Base-by-base conservation (phyloP, 2,888 invertebrate genomes). In the Chydorus sphaericus region DNA sequence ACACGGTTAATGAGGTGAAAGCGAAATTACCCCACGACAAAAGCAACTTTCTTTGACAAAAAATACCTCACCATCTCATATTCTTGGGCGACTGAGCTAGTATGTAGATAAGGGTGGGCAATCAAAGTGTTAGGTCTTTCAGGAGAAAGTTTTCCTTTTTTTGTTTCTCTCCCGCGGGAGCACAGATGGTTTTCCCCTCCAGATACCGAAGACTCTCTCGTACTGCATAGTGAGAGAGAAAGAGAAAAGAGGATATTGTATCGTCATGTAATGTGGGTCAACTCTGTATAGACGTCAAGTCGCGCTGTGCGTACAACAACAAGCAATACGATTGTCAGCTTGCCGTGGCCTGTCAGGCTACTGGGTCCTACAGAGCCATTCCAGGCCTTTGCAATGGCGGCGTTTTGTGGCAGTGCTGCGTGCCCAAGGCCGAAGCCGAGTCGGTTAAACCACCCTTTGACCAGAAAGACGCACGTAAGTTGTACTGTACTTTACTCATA, bases 401-500 rank as follows among this genome's bases (percentile, higher is more conserved):
- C 54, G 82, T 91, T 80, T 88, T 92, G 63, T 92, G 92, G 91
- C 85, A 88, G 5, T 92, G 92, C 69, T 92, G 92, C 66, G 85
- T 92, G 10, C 71, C 73, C 52, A 62, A 68, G 50, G 69, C 70
- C 55, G 36, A 69, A 65, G 61, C 58, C 14, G 53, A 36, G 18
- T 20, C 20, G 14, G 55, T 11, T 8, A 48, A 37, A 26, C 38
- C 57, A 5, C n/a, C 39, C 16, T 48, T 50, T 20, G 75, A 83
- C 18, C 77, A 89, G 2, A 85, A 86, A 68, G 89, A 89, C 68
- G 89, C 88, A 66, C 89, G 90, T 91, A 76, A 88, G 89, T 83
- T 48, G 18, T 29, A 29, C 28, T 16, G n/a, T 3, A 2, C 37
- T 33, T 33, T n/a, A 14, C 36, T 33, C 14, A 33, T 11, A 33